Percentiles rank a stretch among this genome's conserved stretches.
phyloP scores from a whole-genome alignment of 2,888 invertebrate genomes.

The Oscheius sp. region DNA sequence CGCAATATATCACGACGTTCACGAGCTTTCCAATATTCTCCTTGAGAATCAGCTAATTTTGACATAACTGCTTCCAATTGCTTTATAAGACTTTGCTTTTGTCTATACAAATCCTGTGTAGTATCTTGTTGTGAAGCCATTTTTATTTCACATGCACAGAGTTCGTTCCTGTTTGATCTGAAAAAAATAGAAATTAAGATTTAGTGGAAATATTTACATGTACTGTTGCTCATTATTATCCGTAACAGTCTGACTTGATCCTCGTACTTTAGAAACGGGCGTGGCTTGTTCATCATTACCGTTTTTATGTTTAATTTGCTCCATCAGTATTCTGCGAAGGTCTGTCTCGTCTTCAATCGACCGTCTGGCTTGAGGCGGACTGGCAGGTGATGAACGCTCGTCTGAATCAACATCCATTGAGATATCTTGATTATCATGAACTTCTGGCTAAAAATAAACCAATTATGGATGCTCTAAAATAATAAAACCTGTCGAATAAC shows the following conservation, averaged over 20 bases:
- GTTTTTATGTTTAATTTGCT: neutral
- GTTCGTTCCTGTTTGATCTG: neutral
- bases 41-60: neutral
- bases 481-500: neutral
- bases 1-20: slow-evolving; percentile 1
- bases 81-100: neutral
- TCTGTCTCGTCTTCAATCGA: neutral
- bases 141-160: neutral
- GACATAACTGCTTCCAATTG: neutral
- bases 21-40: neutral
- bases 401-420: slow-evolving; percentile 11
- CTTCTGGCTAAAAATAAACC: neutral
- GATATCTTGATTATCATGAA: slow-evolving; percentile 12
- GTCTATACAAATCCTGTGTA: too few species aligned
- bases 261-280: neutral
- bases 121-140: neutral
- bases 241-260: too few species aligned
- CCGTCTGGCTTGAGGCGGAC: neutral
- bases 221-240: too few species aligned
- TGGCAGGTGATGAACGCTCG: neutral
- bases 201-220: too few species aligned
- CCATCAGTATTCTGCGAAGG: neutral
- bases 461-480: neutral
- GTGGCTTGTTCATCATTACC: too few species aligned
- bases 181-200: too few species aligned